A percentile compares a stretch with the other conserved stretches of the same genome.
Conservation (phyloP, 2,113 vertebrate genomes). For the Embiotoca jacksoni region DNA sequence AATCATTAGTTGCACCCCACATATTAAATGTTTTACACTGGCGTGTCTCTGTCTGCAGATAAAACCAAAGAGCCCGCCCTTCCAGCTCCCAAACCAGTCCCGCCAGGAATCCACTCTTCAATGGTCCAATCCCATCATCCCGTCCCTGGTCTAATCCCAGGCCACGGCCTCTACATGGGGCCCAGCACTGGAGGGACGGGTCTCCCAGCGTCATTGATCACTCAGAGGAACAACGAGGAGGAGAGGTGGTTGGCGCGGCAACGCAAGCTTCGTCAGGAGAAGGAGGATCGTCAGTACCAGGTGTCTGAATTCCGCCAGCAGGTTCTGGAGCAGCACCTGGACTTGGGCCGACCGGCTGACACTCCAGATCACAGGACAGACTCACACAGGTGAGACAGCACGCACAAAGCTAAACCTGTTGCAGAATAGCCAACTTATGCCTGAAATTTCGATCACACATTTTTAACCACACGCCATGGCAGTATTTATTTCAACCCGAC, state of each 20-base stretch:
- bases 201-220: conserved; percentile 87
- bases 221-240: conserved; percentile 95
- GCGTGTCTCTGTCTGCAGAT: conserved; percentile 80
- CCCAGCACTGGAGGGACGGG: conserved; percentile 79
- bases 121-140: conserved; percentile 87
- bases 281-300: conserved; percentile 97
- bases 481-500: conserved; percentile 4
- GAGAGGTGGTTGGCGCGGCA: conserved; percentile 97
- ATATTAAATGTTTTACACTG: neutral
- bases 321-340: conserved; percentile 96
- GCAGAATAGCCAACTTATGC: neutral
- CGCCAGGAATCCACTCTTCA: conserved; percentile 87
- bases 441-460: conserved; percentile 5
- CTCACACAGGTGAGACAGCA: conserved; percentile 86
- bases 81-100: conserved; percentile 90
- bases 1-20: neutral
- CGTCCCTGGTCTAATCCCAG: conserved; percentile 90
- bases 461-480: neutral
- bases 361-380: conserved; percentile 87
- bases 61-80: conserved; percentile 93
- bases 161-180: conserved; percentile 89
- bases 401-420: neutral
- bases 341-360: conserved; percentile 89
- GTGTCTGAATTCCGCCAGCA: conserved; percentile 98
- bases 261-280: conserved; percentile 95